Conservation (phyloP, 1,140 invertebrate species). For the Andrena cerasifolii region DNA sequence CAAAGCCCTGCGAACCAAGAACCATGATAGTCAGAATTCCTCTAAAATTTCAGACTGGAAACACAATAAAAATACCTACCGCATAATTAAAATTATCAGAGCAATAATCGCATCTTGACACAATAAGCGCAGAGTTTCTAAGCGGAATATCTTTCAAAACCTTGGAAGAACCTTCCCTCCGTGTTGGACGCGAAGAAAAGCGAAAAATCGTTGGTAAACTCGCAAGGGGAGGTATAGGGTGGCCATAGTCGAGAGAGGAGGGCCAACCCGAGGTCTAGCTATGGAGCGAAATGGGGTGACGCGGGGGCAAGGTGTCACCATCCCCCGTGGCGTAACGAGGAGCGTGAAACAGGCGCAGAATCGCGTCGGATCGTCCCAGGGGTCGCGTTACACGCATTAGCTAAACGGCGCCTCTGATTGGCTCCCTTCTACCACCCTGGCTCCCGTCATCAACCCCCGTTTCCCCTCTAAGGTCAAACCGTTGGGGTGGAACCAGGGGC, state of each 20-base stretch:
- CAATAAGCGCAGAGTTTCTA: too few relatives aligned
- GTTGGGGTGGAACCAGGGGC: slow-evolving; percentile 6
- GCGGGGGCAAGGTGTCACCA: slow-evolving; percentile 45
- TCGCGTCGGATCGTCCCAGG: slow-evolving; percentile 59
- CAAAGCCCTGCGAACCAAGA: background rate
- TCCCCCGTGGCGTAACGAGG: slow-evolving; percentile 53
- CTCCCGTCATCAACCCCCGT: slow-evolving; percentile 26
- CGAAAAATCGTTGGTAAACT: background rate
- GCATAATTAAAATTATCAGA: too few relatives aligned
- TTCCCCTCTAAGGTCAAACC: slow-evolving; percentile 3
- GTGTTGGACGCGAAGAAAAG: background rate
- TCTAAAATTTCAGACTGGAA: too few relatives aligned
- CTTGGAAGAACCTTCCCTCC: background rate
- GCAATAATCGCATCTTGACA: too few relatives aligned
- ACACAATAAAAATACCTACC: too few relatives aligned
- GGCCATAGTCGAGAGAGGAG: background rate
- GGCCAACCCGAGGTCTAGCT: slow-evolving; percentile 12
- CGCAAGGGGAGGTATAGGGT: too few relatives aligned
- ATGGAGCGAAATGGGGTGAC: slow-evolving; percentile 29
- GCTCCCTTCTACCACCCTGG: slow-evolving; percentile 23
- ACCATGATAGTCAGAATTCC: too few relatives aligned
- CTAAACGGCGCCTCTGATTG: slow-evolving; percentile 69
- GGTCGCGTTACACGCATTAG: slow-evolving; percentile 67
- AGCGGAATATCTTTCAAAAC: too few relatives aligned
- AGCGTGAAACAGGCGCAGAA: slow-evolving; percentile 55